These are phyloP conservation scores for Cryptus armator DNA, from an alignment of 2,888 invertebrate species.

Conservation along the genomic window DNA sequence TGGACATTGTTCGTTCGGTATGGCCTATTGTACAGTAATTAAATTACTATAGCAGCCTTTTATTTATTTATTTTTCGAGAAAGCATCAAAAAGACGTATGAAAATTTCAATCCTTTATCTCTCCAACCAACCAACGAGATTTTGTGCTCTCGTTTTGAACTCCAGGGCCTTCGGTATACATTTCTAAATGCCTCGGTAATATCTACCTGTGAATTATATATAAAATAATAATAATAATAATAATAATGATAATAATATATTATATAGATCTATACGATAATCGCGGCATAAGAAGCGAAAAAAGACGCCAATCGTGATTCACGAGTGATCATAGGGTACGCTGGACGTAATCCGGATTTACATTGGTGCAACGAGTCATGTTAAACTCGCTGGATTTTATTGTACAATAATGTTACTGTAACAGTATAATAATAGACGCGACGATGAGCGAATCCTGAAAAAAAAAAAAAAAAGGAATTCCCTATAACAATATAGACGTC, in stretches of 20 bases:
- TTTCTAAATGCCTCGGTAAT: conserved; percentile 21
- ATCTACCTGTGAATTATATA: conserved; percentile 18
- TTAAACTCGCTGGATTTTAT: conserved; percentile 29
- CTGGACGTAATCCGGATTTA: conserved; percentile 51
- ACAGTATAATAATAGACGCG: conserved; percentile 17
- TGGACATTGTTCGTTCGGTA: background rate
- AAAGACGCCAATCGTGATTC: conserved; percentile 51
- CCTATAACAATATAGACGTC: conserved; percentile 7
- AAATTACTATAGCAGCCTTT: background rate
- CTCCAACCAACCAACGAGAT: conserved; percentile 11
- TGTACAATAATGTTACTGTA: conserved; percentile 35
- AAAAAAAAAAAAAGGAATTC: conserved; percentile 17
- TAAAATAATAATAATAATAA: background rate
- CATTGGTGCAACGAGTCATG: conserved; percentile 36
- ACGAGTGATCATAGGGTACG: conserved; percentile 45
- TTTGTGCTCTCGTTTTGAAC: conserved; percentile 16
- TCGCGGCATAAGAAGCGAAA: conserved; percentile 53
- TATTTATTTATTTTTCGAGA: background rate
- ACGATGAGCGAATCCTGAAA: background rate
- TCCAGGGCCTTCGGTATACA: conserved; percentile 20
- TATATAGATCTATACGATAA: conserved; percentile 33
- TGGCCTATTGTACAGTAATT: conserved; percentile 5
- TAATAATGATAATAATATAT: background rate
- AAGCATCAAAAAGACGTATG: conserved; percentile 28
- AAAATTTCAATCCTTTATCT: background rate